Evolutionary conservation across 2,888 invertebrate genomes (phyloP), one percentile per base, ranked within the genome.

Genomic region (Xanthorhoe designata): DNA sequence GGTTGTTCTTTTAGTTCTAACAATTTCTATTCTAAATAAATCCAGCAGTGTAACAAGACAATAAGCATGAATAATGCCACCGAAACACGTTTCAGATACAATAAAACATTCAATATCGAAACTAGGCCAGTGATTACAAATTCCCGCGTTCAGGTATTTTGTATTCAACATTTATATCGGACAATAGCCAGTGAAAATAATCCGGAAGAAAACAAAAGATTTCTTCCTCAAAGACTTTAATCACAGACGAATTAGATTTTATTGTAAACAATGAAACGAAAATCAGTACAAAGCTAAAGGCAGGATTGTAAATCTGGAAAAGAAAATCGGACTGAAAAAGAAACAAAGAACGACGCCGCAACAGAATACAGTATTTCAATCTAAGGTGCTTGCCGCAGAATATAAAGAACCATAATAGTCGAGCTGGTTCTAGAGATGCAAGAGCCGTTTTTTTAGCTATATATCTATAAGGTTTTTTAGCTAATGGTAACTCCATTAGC

Each of bases 261-360:
- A 77, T 72, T 76, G 68, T 73, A 77, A 76, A 74, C 74, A 78
- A 74, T 74, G 72, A 76, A 76, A 77, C 73, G 52, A 77, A 79
- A 78, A 80, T 78, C 73, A 70, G 62, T 66, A 73, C 75, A 74
- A 75, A 59, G 59, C 59, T 58, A 38, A 51, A 73, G 72, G 64
- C 73, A 38, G 52, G 63, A 60, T 73, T 75, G 72, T 73, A 76
- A 74, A 70, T 62, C 64, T 55, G 65, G 61, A 66, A 64, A 71
- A 72, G 70, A 71, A 77, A 70, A 73, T 69, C 54, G 58, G 60
- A 64, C 61, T 55, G 58, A 69, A 71, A 67, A 52, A 64, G 63
- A 76, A 70, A 69, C 49, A 74, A 75, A 70, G 70, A 75, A 64
- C 42, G 63, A 68, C 55, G 59, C 59, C 67, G 57, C 72, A 66